Conservation (phyloP, 2,888 invertebrate genomes). For the Anthoptus insignis region DNA sequence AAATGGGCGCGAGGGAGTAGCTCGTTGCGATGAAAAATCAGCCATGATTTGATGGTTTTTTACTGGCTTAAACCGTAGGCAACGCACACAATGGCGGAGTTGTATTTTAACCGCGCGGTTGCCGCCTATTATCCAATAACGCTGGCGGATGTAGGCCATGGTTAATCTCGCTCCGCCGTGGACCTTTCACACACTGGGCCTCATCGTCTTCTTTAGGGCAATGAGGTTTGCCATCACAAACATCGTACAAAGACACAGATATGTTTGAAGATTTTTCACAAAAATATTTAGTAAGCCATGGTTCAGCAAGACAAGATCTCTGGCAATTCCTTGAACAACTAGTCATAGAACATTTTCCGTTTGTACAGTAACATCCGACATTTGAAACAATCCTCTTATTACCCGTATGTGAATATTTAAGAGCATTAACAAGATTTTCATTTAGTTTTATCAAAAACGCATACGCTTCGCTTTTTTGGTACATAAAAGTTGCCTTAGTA, state of each 20-base stretch:
- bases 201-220: constrained; percentile 72
- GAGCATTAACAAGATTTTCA: constrained; percentile 61
- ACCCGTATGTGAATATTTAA: constrained; percentile 68
- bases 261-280: constrained; percentile 56
- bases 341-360: constrained; percentile 57
- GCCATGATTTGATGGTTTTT: constrained; percentile 34
- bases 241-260: constrained; percentile 56
- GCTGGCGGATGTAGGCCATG: not conserved
- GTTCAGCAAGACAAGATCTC: constrained; percentile 62
- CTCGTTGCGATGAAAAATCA: constrained; percentile 17
- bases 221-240: constrained; percentile 67
- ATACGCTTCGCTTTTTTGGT: constrained; percentile 58
- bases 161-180: constrained; percentile 25
- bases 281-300: constrained; percentile 59
- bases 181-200: constrained; percentile 64
- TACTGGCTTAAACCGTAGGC: constrained; percentile 11
- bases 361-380: constrained; percentile 64
- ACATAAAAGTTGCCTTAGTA: constrained; percentile 43
- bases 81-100: constrained; percentile 27
- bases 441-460: constrained; percentile 59
- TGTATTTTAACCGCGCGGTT: constrained; percentile 17
- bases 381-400: constrained; percentile 60
- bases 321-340: constrained; percentile 63
- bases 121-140: constrained; percentile 34
- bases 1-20: constrained; percentile 30